These are phyloP conservation scores for Anthonomus grandis DNA, from an alignment of 1,140 invertebrate genomes.

Conservation along the genomic window DNA sequence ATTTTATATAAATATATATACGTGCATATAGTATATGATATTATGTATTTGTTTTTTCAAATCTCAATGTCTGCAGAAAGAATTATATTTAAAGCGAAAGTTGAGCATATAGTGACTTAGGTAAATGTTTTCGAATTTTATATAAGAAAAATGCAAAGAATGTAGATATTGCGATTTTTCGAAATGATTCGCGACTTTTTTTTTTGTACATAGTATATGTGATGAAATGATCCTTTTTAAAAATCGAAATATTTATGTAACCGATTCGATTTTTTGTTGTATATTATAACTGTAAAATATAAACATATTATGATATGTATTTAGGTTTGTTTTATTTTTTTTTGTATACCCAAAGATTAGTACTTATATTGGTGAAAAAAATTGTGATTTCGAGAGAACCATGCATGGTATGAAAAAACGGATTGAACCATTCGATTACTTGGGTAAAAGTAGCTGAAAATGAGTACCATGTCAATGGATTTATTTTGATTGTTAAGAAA, in stretches of 20 bases:
- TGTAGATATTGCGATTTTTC: constrained; percentile 32
- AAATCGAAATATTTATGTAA: constrained; percentile 31
- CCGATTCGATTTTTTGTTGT: constrained; percentile 30
- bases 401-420: too few species aligned
- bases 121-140: constrained; percentile 29
- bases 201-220: constrained; percentile 29
- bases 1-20: constrained; percentile 27
- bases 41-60: neutral
- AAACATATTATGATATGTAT: constrained; percentile 34
- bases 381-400: too few species aligned
- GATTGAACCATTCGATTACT: too few species aligned
- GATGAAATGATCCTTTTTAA: constrained; percentile 28
- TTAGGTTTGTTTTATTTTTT: constrained; percentile 9
- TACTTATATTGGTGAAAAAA: neutral
- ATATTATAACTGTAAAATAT: constrained; percentile 37
- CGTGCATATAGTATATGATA: neutral
- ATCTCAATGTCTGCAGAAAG: constrained; percentile 17
- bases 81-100: constrained; percentile 6
- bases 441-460: too few species aligned
- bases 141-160: constrained; percentile 2
- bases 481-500: too few species aligned
- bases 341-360: neutral
- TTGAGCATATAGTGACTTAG: neutral
- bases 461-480: too few species aligned
- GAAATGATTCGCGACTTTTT: constrained; percentile 28